Percentiles rank a stretch among this genome's conserved stretches.
Conservation (phyloP, 2,888 invertebrate species). For the Pseudolycoriella hygida region DNA sequence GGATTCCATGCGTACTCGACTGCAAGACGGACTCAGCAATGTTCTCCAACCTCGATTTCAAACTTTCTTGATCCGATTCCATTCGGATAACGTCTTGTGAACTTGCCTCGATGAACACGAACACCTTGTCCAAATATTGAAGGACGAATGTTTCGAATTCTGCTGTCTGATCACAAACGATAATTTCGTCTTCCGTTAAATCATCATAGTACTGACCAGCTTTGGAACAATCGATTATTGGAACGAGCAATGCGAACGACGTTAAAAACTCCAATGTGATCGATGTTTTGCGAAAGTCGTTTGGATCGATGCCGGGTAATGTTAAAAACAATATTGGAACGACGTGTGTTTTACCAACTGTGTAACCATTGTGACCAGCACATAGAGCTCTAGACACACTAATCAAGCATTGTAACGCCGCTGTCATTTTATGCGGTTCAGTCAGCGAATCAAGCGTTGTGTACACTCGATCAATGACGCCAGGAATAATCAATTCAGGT, state of each 20-base stretch:
- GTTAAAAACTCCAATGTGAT: conserved; percentile 64
- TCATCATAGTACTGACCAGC: conserved; percentile 47
- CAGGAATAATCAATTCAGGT: conserved; percentile 68
- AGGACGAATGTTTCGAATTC: conserved; percentile 79
- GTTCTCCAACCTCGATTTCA: conserved; percentile 50
- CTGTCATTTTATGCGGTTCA: conserved; percentile 70
- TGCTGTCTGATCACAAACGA: conserved; percentile 63
- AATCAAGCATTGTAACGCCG: conserved; percentile 50
- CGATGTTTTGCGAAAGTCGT: conserved; percentile 61
- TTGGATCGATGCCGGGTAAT: conserved; percentile 79
- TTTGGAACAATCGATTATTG: conserved; percentile 69
- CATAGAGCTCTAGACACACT: conserved; percentile 50
- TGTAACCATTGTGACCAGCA: conserved; percentile 32
- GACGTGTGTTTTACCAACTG: conserved; percentile 64
- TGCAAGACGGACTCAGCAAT: conserved; percentile 52
- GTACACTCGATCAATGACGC: conserved; percentile 62
- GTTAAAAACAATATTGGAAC: conserved; percentile 62
- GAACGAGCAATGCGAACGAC: conserved; percentile 58
- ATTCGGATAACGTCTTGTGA: conserved; percentile 47
- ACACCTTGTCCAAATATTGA: conserved; percentile 64
- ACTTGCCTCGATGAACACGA: conserved; percentile 51
- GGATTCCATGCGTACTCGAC: conserved; percentile 45
- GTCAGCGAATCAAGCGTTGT: conserved; percentile 68
- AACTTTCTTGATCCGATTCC: conserved; percentile 38
- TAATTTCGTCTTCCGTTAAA: conserved; percentile 58